Base-by-base conservation (phyloP, 2,888 invertebrate genomes). In the Trilocha varians region DNA sequence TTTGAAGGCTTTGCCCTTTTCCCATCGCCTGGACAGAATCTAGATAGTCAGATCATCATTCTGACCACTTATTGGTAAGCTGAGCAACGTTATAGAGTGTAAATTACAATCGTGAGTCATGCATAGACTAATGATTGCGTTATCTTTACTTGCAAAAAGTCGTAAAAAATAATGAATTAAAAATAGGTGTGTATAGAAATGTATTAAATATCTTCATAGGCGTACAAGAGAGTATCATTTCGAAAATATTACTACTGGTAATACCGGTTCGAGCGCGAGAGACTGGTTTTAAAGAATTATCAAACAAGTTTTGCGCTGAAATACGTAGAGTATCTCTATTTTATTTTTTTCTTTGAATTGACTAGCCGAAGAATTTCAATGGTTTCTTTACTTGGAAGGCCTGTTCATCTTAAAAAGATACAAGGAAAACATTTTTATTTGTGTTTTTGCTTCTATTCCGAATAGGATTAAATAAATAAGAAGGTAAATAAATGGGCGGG, bases 1-100 rank as follows among this genome's bases (percentile, higher is more conserved):
- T 46, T 42, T 49, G 46, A 62, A 71, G 75, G 70, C 70, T 66
- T 63, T 69, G 68, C 73, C 73, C 70, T 72, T 67, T 64, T 50
- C 42, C 53, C 47, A 49, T 49, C 52, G 56, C 55, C 60, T 56
- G 59, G 59, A 55, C 48, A 41, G 44, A n/a, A 39, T 52, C 53
- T 59, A 62, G 59, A 62, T 18, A 13, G 17, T 17, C 13, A 13
- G 13, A 16, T n/a, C 13, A 5, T 18, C 14, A 37, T 13, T 4
- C 25, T 18, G 25, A 14, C 18, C 18, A 37, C 25, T 16, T 37
- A 13, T 37, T 18, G 18, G 18, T 18, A 18, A 18, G 8, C 18
- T 5, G 8, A 18, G 8, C 18, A 18, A 5, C 18, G 18, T 18
- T n/a, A n/a, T n/a, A n/a, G n/a, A n/a, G n/a, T n/a, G n/a, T n/a